Evolutionary conservation across 2,113 vertebrate genomes (phyloP), one percentile per base, ranked within the genome.

Genomic region (Dinomys branickii): DNA sequence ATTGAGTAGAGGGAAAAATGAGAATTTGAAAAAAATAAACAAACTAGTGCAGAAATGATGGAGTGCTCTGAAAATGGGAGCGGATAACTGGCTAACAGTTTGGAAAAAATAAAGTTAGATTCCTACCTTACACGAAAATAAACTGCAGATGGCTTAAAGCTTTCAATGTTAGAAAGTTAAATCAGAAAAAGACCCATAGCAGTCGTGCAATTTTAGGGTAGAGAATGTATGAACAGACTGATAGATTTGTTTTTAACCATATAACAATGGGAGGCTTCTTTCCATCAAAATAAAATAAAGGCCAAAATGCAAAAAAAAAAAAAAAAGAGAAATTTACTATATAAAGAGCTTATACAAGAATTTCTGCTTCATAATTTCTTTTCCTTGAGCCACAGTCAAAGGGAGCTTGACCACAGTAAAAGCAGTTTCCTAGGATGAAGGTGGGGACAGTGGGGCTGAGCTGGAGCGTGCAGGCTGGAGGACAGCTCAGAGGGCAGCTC

Each of bases 51-150:
- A 95, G 87, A 92, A 81, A 85, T 93, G 97, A 94, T 94, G 73
- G 56, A 97, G 96, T 93, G 86, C 81, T 95, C 80, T 91, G 52
- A 50, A 92, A 97, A 75, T 19, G n/a, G 91, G 59, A 69, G 83
- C n/a, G 85, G 41, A 77, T 61, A 93, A 95, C 92, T 95, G 96
- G 96, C 95, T 95, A 91, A 97, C 75, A 38, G 85, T 85, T 95
- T 67, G 96, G 97, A 96, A 97, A 96, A 97, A 95, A 81, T 88
- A 86, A 95, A 95, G 67, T 92, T 93, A 96, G 87, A 97, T 90
- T 97, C 41, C 90, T 91, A 91, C 93, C 91, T 95, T 95, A 91
- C 30, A 97, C 85, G 91, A 75, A 93, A 95, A 95, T 85, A 97
- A 96, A 95, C 77, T 19, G 44, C 94, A 93, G 94, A 90, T 77